phyloP scores from a whole-genome alignment of 2,797 vertebrate genomes.

The Enteromius paludinosus region DNA sequence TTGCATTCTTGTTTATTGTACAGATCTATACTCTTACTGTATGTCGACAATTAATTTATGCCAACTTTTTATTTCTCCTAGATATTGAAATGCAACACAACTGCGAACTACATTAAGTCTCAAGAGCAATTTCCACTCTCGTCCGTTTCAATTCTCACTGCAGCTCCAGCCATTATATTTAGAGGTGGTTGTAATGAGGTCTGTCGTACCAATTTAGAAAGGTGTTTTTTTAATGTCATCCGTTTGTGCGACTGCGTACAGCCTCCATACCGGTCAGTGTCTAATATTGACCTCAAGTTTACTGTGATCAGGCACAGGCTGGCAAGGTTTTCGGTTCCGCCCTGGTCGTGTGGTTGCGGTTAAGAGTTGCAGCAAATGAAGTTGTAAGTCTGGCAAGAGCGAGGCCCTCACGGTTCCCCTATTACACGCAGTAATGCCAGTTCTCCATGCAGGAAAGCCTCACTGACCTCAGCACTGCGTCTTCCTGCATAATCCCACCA shows the following conservation, averaged over 20 bases:
- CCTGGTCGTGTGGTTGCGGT: conserved; percentile 47
- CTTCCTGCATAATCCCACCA: conserved; percentile 31
- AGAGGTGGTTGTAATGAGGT: conserved; percentile 18
- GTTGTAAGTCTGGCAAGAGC: conserved; percentile 27
- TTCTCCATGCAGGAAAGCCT: conserved; percentile 29
- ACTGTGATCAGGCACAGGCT: background rate
- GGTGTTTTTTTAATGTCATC: conserved; percentile 7
- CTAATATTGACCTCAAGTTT: conserved; percentile 30
- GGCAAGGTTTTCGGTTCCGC: conserved; percentile 35
- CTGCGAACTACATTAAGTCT: background rate
- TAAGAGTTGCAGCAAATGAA: conserved; percentile 9
- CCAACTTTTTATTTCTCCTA: background rate
- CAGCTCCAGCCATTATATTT: conserved; percentile 15
- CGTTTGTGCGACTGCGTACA: background rate
- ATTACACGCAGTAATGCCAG: conserved; percentile 15
- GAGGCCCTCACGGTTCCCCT: conserved; percentile 16
- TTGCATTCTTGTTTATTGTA: background rate
- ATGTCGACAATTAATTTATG: background rate
- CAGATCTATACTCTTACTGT: background rate
- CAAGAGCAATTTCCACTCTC: background rate
- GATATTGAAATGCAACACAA: conserved; percentile 1
- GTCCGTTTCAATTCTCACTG: background rate
- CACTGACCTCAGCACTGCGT: conserved; percentile 43
- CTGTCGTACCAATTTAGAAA: conserved; percentile 14
- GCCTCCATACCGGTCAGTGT: background rate